phyloP scores from a whole-genome alignment of 2,888 invertebrate species.

The Polydrusus pterygomalis region DNA sequence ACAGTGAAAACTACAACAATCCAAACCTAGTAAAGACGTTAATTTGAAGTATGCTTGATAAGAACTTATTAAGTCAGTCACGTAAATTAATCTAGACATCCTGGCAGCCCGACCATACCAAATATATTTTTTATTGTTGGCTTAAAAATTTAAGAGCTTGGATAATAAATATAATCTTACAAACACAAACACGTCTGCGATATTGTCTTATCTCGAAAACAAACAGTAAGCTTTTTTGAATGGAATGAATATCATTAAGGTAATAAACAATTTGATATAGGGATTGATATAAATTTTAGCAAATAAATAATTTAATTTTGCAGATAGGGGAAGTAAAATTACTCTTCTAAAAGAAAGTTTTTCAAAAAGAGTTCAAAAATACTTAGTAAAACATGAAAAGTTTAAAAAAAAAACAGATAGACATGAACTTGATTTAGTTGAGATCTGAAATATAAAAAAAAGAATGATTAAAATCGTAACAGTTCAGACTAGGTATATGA shows the following conservation, averaged over 20 bases:
- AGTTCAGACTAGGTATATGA: too few species aligned
- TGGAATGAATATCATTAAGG: neutral
- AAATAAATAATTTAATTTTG: too few species aligned
- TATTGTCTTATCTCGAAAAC: constrained; percentile 8
- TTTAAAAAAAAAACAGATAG: too few species aligned
- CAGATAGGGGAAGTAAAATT: too few species aligned
- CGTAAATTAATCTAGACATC: constrained; percentile 4
- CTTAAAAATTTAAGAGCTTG: constrained; percentile 6
- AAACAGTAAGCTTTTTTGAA: neutral
- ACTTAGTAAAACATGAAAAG: too few species aligned
- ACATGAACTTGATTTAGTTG: too few species aligned
- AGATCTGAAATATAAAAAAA: too few species aligned
- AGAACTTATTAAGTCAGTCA: constrained; percentile 3
- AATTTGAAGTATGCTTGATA: neutral
- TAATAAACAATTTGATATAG: neutral
- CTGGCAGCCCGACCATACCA: constrained; percentile 11
- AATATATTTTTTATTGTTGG: constrained; percentile 12
- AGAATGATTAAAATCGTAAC: too few species aligned
- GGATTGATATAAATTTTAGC: neutral
- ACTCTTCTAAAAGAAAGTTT: too few species aligned
- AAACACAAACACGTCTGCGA: constrained; percentile 1
- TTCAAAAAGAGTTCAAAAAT: too few species aligned
- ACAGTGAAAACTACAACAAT: too few species aligned
- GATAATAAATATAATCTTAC: neutral
- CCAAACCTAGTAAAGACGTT: too few species aligned